Evolutionary conservation across 2,113 vertebrate genomes (phyloP).

Genomic region (Phainopepla nitens): DNA sequence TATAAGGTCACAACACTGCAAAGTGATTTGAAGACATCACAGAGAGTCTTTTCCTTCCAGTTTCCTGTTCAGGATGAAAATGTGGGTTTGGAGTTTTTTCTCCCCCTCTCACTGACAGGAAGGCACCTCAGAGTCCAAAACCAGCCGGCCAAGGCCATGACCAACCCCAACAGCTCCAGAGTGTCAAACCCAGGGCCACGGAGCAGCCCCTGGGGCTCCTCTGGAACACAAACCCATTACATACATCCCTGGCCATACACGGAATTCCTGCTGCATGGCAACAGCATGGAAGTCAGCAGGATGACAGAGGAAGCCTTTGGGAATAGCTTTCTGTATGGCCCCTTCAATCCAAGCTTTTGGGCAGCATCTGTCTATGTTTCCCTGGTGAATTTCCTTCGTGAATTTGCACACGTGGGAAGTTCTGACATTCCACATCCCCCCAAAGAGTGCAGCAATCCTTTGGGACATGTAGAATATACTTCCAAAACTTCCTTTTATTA

Average conservation of each 20-base stretch:
- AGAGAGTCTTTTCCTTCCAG: neutral
- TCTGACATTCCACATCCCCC: neutral
- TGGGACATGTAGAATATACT: neutral
- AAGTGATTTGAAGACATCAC: neutral
- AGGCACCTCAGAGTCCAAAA: neutral
- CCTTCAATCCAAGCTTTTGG: neutral
- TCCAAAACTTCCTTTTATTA: neutral
- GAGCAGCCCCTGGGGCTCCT: neutral
- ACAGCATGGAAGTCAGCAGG: neutral
- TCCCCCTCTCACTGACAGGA: neutral
- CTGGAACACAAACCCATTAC: accelerated
- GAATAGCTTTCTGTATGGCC: accelerated
- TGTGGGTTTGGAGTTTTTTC: neutral
- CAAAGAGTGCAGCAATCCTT: neutral
- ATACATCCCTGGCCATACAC: neutral
- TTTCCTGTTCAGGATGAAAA: neutral
- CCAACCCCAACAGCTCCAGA: neutral
- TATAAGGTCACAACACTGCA: neutral
- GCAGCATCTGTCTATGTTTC: neutral
- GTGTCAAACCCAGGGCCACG: accelerated
- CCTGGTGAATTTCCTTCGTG: neutral
- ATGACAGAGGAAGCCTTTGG: neutral
- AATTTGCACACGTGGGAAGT: neutral
- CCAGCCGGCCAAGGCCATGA: neutral
- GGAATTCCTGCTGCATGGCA: neutral